phyloP scores from a whole-genome alignment of 2,113 vertebrate genomes.

The Narcine bancroftii region DNA sequence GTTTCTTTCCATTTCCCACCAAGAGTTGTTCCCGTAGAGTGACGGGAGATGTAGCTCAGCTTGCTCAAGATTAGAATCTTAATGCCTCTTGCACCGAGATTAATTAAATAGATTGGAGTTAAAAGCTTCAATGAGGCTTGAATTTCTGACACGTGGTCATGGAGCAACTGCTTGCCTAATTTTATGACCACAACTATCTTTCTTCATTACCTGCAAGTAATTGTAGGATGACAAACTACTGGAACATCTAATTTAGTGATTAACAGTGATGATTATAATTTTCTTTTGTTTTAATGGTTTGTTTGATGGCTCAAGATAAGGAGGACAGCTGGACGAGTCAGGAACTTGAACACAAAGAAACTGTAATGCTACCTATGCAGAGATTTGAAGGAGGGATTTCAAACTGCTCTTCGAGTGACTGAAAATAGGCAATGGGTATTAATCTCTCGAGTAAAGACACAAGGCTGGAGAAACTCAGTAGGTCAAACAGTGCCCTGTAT shows the following conservation, averaged over 20 bases:
- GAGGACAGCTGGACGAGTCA: too few species aligned
- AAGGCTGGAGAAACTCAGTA: too few species aligned
- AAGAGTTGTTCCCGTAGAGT: background rate
- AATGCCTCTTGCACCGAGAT: background rate
- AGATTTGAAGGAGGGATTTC: background rate
- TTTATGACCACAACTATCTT: background rate
- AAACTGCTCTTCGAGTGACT: background rate
- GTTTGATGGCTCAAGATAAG: background rate
- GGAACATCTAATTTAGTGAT: background rate
- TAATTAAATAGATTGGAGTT: constrained; percentile 10
- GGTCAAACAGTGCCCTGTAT: too few species aligned
- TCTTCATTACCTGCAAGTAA: background rate
- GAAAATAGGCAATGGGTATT: background rate
- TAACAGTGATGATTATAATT: background rate
- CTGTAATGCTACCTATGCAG: background rate
- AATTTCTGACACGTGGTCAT: background rate
- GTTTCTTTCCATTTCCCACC: background rate
- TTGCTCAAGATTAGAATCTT: background rate
- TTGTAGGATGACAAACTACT: background rate
- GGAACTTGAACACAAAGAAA: background rate
- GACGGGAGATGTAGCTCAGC: background rate
- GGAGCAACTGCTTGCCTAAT: background rate
- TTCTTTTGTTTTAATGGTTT: background rate
- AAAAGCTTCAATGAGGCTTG: background rate
- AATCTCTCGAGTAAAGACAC: too few species aligned